Evolutionary conservation across 2,113 vertebrate genomes (phyloP), one percentile per base, ranked within the genome.

Genomic region (Lanius collurio): DNA sequence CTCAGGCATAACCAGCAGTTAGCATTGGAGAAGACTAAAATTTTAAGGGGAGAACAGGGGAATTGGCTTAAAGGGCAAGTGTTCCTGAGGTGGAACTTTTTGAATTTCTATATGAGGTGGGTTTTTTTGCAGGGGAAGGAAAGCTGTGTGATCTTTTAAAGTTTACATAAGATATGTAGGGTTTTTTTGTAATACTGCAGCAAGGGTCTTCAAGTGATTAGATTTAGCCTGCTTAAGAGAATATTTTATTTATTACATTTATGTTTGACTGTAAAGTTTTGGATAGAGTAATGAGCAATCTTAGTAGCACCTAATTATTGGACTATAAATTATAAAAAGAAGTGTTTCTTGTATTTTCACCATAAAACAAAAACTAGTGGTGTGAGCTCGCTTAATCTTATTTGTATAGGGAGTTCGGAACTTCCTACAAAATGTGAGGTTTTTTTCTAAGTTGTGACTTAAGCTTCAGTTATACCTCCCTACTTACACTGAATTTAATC

Each of bases 341-440:
- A 28, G 7, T 15, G 0, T 67, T 71, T 50, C 5, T 27, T 92
- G 8, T 22, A 8, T 64, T 94, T 85, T 83, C 30, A 50, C 7
- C 1, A 0, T 60, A 83, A 89, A 30, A 20, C 4, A 30, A 69
- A 80, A 79, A 35, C 12, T 16, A 63, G 5, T 35, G 7, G 12
- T 24, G 1, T 19, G 50, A 57, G 23, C 31, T 89, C 0, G 0
- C 20, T 31, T 37, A 50, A 26, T 79, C 27, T 44, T 57, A n/a
- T 12, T 84, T 83, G 27, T 10, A 7, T 31, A 37, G 26, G 17
- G 26, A 82, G 18, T 70, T 84, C 42, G 26, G 60, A 49, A 28
- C 13, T 69, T 84, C 22, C 33, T 74, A 16, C 13, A 46, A 90
- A 93, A 13, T 41, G 11, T 28, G 33, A 10, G 4, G 2, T 7